Percentiles rank a stretch among this genome's conserved stretches.
These are phyloP conservation scores for Argyrosomus regius DNA, from an alignment of 2,797 vertebrate species.

Conservation along the genomic window DNA sequence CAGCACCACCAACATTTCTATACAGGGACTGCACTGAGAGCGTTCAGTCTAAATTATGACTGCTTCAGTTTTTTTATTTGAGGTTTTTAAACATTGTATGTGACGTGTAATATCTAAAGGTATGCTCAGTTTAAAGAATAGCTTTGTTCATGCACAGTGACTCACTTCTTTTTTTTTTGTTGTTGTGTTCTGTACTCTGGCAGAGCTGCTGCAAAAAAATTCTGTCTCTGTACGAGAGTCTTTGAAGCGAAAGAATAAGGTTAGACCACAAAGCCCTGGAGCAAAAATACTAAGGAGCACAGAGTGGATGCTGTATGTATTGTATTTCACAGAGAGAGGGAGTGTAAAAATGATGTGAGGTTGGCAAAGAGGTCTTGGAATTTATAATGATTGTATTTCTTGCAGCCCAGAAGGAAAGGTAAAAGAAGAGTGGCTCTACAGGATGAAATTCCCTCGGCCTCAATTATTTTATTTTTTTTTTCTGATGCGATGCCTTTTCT, in stretches of 20 bases:
- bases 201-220: constrained; percentile 48
- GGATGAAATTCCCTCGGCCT: background rate
- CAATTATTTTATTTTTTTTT: background rate
- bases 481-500: background rate
- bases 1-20: constrained; percentile 77
- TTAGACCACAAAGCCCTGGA: constrained; percentile 69
- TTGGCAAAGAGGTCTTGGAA: constrained; percentile 27
- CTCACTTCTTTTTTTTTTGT: constrained; percentile 26
- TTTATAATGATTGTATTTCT: constrained; percentile 36
- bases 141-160: constrained; percentile 32
- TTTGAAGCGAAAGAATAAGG: constrained; percentile 77
- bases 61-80: background rate
- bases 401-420: constrained; percentile 19
- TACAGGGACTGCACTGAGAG: constrained; percentile 65
- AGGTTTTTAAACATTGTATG: background rate
- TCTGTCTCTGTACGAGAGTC: constrained; percentile 46
- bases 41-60: constrained; percentile 3
- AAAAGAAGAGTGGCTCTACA: background rate
- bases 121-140: constrained; percentile 11
- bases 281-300: constrained; percentile 51
- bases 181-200: constrained; percentile 28
- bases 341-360: constrained; percentile 5
- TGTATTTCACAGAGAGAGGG: constrained; percentile 51
- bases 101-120: constrained; percentile 1
- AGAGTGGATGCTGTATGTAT: constrained; percentile 51